Conservation (phyloP, 2,797 vertebrate genomes). For the Phrynocephalus guinanensis region DNA sequence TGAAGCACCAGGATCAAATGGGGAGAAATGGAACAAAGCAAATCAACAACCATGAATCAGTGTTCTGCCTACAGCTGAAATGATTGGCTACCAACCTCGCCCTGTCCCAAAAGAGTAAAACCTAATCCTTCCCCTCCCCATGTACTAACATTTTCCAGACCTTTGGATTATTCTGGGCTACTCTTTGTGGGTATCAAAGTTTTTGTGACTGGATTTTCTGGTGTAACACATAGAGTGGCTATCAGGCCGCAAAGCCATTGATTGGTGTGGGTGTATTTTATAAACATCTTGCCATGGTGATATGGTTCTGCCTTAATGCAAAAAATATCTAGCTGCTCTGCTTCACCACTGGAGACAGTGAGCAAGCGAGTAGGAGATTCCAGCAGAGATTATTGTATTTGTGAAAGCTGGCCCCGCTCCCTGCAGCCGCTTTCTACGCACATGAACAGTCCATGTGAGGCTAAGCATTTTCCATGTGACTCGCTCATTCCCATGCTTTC, state of each 20-base stretch:
- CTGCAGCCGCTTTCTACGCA: slow-evolving; percentile 68
- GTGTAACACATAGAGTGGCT: not conserved
- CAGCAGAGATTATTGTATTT: slow-evolving; percentile 75
- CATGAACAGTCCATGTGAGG: slow-evolving; percentile 87
- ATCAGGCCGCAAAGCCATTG: slow-evolving; percentile 47
- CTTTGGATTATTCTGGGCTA: not conserved
- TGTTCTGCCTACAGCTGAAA: not conserved
- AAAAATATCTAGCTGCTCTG: slow-evolving; percentile 46
- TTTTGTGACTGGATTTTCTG: slow-evolving; percentile 11
- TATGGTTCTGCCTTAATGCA: slow-evolving; percentile 65
- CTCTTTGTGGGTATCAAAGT: not conserved
- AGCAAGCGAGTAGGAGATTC: slow-evolving; percentile 62
- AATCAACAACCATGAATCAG: not conserved
- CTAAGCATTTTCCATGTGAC: slow-evolving; percentile 85
- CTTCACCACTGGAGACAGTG: slow-evolving; percentile 57
- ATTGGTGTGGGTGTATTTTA: slow-evolving; percentile 27
- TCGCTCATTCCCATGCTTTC: slow-evolving; percentile 71
- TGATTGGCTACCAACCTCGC: not conserved
- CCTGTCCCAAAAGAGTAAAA: no score
- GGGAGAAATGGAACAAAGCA: not conserved
- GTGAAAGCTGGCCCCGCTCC: slow-evolving; percentile 62
- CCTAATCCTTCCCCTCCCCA: not conserved
- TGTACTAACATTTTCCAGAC: not conserved
- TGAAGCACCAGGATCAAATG: not conserved
- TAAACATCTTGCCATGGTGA: slow-evolving; percentile 47